Conservation (phyloP, 2,888 invertebrate species). For the Eumacrocentrus americanus region DNA sequence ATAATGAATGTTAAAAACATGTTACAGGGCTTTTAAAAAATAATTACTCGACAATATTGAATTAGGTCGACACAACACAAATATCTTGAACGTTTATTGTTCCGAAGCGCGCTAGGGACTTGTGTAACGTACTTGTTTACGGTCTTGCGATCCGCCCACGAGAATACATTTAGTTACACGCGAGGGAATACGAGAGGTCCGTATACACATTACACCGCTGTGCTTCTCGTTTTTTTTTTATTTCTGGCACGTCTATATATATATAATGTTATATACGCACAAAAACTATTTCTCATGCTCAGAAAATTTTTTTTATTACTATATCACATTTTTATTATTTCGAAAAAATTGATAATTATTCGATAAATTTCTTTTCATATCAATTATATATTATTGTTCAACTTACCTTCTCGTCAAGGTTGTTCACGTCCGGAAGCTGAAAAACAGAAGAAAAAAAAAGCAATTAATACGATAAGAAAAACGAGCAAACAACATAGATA, state of each 20-base stretch:
- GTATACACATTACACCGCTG: not conserved
- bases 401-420: conserved; percentile 59
- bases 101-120: not conserved
- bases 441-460: conserved; percentile 38
- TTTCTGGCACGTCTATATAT: too few species aligned
- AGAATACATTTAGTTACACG: conserved; percentile 12
- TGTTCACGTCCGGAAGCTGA: conserved; percentile 56
- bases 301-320: not conserved
- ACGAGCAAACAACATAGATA: not conserved
- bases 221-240: not conserved
- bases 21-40: not conserved
- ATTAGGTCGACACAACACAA: not conserved
- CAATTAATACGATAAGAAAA: not conserved
- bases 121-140: conserved; percentile 15
- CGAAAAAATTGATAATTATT: not conserved
- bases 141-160: conserved; percentile 16
- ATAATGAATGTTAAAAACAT: not conserved
- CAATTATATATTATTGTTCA: not conserved
- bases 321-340: too few species aligned
- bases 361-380: too few species aligned
- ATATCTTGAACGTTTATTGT: conserved; percentile 8
- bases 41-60: not conserved
- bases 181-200: conserved; percentile 7
- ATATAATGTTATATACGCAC: too few species aligned
- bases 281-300: not conserved